Conservation (phyloP, 2,113 vertebrate genomes). For the Rattus rattus region DNA sequence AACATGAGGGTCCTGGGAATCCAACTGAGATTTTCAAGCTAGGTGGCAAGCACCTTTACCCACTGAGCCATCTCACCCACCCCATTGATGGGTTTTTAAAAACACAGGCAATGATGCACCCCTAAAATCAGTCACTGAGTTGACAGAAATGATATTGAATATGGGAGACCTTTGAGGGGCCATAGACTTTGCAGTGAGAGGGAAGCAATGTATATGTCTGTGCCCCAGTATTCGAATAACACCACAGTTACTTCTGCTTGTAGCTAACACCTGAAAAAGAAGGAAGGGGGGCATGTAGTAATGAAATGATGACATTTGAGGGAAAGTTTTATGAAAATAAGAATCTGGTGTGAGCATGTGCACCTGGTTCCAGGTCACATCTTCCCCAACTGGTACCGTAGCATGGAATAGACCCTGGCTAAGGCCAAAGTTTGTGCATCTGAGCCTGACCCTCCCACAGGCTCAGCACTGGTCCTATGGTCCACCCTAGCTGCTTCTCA, state of each 20-base stretch:
- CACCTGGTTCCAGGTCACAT: background rate
- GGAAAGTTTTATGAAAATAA: background rate
- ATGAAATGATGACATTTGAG: background rate
- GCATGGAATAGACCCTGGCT: fast-evolving
- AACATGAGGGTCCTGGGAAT: background rate
- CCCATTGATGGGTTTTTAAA: background rate
- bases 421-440: background rate
- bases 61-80: background rate
- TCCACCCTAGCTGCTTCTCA: background rate
- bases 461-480: fast-evolving
- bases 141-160: background rate
- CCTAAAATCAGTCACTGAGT: background rate
- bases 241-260: background rate
- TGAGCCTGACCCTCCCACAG: background rate
- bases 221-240: background rate
- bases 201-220: background rate
- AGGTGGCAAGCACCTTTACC: background rate
- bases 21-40: background rate
- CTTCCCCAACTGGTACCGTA: background rate
- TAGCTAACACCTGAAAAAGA: background rate
- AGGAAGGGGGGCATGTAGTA: background rate
- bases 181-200: background rate
- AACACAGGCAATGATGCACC: background rate
- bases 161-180: background rate
- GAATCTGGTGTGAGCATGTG: background rate